Evolutionary conservation across 2,797 vertebrate genomes (phyloP), one percentile per base, ranked within the genome.

Genomic region (Syndactyla subalaris): DNA sequence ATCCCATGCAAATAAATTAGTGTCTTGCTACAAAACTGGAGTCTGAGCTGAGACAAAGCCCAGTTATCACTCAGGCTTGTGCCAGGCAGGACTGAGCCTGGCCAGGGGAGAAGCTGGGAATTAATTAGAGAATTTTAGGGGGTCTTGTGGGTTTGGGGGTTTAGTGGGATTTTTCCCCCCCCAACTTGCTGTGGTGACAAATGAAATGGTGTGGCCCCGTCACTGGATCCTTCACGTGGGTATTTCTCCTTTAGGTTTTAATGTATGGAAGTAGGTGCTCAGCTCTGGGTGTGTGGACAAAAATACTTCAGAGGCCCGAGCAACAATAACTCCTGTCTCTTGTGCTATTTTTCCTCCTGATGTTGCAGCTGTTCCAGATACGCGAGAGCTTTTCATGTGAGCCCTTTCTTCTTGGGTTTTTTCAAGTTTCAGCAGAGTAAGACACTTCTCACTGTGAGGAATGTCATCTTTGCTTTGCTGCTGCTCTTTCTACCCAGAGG

Each of bases 41-140:
- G 30, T 7, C 45, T 51, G 54, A 68, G 62, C 22, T 45, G 70
- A 29, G 62, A 11, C 32, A 9, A 38, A 73, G 49, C 55, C 61
- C 36, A 7, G 0, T 12, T 54, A 12, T 9, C n/a, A 1, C 32
- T 22, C 2, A 7, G 32, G 19, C 68, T 70, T 23, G 5, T 5
- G 0, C 17, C 10, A 45, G 49, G n/a, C 63, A 49, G 61, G 29
- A 45, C 30, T 8, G 1, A 7, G 32, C 57, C 26, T 18, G 21
- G 13, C 13, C n/a, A 4, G 38, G 77, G 43, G 29, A 51, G 61
- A 57, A 63, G 27, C 26, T 43, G 39, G 17, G 29, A 43, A 32
- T 14, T 43, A 21, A 58, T 26, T 16, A 17, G 9, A 32, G 16
- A 14, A 14, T 49, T 30, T 49, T 30, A 5, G 43, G 24, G 27